Base-by-base conservation (phyloP, 2,888 invertebrate genomes). In the Lasioglossum vierecki region DNA sequence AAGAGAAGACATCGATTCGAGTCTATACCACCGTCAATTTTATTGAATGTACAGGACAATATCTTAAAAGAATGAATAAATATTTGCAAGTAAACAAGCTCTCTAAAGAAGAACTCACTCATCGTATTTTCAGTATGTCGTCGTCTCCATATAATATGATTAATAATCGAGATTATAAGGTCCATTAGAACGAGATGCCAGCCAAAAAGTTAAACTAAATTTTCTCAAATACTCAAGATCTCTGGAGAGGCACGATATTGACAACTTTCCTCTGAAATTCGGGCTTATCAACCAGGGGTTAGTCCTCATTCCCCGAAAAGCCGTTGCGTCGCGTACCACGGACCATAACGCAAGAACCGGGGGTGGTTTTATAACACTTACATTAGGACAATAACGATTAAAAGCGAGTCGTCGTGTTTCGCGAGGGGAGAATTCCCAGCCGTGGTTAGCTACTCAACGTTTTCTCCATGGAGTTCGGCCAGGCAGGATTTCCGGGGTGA, bases 381-480 rank as follows among this genome's bases (percentile, higher is more conserved):
- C 90, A 88, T 90, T 86, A 89, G 90, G 84, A 92, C 92, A 91
- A 91, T 92, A 91, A 90, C 92, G 92, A 92, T 92, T 92, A 92
- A 92, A 92, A 92, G 87, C 83, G 87, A 80, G 83, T 86, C 68
- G 68, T 11, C 39, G 68, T 68, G 68, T 39, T 68, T 22, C 18
- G 85, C 79, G 5, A 35, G 39, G 87, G 87, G 87, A 73, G 68
- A 22, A 57, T 76, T 11, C 57, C 63, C 30, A 80, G 70, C 74
- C 44, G 70, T 70, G 79, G 68, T 79, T 76, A 73, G 86, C 85
- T 79, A 85, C 87, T 88, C 86, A 80, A 30, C 63, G 70, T 79
- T 91, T 91, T 80, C 84, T 81, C 76, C 71, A 72, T 76, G 72
- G 72, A 80, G 63, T 77, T 60, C 57, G 74, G 22, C 80, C 26